A percentile compares a stretch with the other conserved stretches of the same genome.
These are phyloP conservation scores for Petrocephalus zakoni DNA, from an alignment of 2,113 vertebrate species.

Conservation along the genomic window DNA sequence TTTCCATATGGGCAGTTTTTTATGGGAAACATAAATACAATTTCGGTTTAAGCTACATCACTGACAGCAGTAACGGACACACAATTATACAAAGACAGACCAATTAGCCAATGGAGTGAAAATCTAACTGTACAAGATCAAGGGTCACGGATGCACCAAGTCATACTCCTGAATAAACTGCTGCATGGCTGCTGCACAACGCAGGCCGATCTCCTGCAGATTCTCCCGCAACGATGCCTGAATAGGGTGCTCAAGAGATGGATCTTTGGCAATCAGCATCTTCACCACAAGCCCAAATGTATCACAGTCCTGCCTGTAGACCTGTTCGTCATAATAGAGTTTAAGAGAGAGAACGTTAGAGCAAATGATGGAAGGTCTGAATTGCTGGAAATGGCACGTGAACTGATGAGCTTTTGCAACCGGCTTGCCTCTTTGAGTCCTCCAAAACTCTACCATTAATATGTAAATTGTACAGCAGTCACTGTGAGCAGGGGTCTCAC, in stretches of 20 bases:
- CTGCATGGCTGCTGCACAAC: constrained; percentile 60
- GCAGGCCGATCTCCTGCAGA: constrained; percentile 55
- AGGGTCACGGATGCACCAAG: constrained; percentile 32
- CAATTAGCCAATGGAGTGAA: not conserved
- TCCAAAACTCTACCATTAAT: not conserved
- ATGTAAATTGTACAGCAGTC: not conserved
- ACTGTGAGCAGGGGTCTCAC: not conserved
- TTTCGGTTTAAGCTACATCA: not conserved
- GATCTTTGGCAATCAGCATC: constrained; percentile 65
- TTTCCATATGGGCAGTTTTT: not conserved
- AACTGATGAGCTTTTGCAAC: not conserved
- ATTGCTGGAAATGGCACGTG: not conserved
- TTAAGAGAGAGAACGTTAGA: not conserved
- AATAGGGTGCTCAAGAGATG: constrained; percentile 50
- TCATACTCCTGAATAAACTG: constrained; percentile 63
- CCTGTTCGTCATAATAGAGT: constrained; percentile 36
- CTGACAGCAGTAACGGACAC: not conserved
- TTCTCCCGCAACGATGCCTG: constrained; percentile 58
- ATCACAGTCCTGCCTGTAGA: constrained; percentile 61
- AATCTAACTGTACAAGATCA: not conserved
- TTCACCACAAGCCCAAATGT: constrained; percentile 61
- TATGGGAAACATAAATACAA: not conserved
- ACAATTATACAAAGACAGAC: not conserved
- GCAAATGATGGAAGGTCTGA: not conserved
- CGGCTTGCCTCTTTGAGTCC: not conserved